A percentile compares a stretch with the other conserved stretches of the same genome.
phyloP scores from a whole-genome alignment of 1,140 invertebrate species.

The Dreissena polymorpha region DNA sequence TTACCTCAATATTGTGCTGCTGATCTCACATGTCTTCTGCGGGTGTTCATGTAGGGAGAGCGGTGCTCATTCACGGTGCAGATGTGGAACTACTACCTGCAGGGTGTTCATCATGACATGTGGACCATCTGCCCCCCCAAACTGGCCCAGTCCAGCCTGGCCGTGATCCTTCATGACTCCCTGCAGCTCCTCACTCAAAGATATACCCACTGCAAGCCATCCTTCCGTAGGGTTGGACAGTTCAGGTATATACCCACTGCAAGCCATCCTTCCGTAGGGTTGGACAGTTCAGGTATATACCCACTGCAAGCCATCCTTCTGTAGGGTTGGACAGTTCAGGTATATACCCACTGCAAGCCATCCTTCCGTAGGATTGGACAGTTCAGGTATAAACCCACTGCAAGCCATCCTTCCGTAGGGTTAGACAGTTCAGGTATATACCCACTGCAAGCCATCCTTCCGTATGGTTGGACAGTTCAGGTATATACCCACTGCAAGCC shows the following conservation, averaged over 20 bases:
- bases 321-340: conserved; percentile 73
- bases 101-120: conserved; percentile 69
- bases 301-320: conserved; percentile 70
- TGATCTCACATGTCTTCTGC: no score
- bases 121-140: conserved; percentile 74
- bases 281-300: conserved; percentile 75
- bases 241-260: conserved; percentile 73
- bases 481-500: conserved; percentile 73
- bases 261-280: conserved; percentile 72
- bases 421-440: conserved; percentile 75
- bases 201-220: conserved; percentile 72
- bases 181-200: conserved; percentile 70
- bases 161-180: conserved; percentile 72
- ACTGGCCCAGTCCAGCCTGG: conserved; percentile 71
- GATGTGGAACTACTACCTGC: conserved; percentile 77
- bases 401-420: conserved; percentile 70
- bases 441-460: conserved; percentile 69
- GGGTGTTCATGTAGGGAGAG: conserved; percentile 66
- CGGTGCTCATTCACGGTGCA: conserved; percentile 76
- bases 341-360: conserved; percentile 73
- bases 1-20: no score
- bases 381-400: conserved; percentile 73
- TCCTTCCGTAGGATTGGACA: conserved; percentile 70
- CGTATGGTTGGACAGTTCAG: conserved; percentile 71
- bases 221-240: conserved; percentile 70